Evolutionary conservation across 2,888 invertebrate genomes (phyloP), one percentile per base, ranked within the genome.

Genomic region (Bellardia bayeri): DNA sequence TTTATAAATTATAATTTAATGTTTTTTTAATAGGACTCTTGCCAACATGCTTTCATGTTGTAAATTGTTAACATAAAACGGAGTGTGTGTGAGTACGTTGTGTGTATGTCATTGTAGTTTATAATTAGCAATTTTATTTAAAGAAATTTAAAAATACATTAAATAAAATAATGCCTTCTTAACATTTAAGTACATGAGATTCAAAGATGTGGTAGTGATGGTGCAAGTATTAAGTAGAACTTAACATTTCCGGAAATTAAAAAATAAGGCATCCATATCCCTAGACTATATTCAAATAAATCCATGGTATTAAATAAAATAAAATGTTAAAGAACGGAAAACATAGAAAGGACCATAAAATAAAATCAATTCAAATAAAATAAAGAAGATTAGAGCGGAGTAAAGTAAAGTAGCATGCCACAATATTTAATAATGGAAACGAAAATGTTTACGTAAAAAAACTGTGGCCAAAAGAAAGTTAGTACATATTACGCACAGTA

Each of bases 1-100:
- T 76, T 45, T 63, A 74, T 61, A 33, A 79, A 83, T 83, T 75
- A 42, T 76, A 85, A 42, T 66, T 71, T 83, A 81, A 80, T 83
- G 71, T 66, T 66, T 30, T 81, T 84, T 86, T 80, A 86, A 83
- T 80, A 61, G 64, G 40, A 56, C 69, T 40, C 78, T 49, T 61
- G 58, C 30, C 40, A 23, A 58, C 37, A 68, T 51, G 61, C 33
- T 64, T 23, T 3, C 30, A n/a, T 61, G 30, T 13, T 58, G 40
- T 61, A 76, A 33, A 54, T 33, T 56, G 40, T 58, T 16, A 16
- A n/a, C 14, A 49, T 40, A 16, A 13, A 9, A 1, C 40, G 63
- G 49, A 8, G 33, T 58, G 40, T 42, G 23, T n/a, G 11, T 51
- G 16, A 40, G 14, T 40, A n/a, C 5, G n/a, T 45, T 23, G 33